Percentiles rank a stretch among this genome's conserved stretches.
Conservation (phyloP, 2,888 invertebrate genomes). For the Clusia tigrina region DNA sequence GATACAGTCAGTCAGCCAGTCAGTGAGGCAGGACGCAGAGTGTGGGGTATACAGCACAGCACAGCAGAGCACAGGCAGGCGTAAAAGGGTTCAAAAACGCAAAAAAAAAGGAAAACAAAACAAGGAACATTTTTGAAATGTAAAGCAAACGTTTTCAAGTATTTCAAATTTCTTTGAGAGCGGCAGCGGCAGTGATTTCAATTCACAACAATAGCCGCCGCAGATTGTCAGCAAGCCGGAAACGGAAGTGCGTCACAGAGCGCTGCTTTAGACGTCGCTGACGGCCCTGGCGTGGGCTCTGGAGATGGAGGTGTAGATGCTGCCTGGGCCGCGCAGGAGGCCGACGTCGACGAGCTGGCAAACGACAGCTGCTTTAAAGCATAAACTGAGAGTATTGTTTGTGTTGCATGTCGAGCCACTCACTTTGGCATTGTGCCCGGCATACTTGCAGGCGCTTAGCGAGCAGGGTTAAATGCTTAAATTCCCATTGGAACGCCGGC, state of each 20-base stretch:
- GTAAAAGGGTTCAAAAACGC: not conserved
- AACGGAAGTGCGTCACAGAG: conserved; percentile 5
- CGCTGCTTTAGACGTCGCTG: not conserved
- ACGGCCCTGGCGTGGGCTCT: too few species aligned
- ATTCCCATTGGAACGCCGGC: not conserved
- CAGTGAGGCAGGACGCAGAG: not conserved
- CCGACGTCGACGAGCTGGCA: not conserved
- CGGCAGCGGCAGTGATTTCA: not conserved
- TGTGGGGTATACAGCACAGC: not conserved
- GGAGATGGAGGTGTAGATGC: too few species aligned
- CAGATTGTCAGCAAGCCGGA: not conserved
- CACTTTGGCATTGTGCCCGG: not conserved
- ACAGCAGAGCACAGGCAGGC: not conserved
- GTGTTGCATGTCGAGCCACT: not conserved
- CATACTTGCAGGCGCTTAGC: not conserved
- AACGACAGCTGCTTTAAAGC: conserved; percentile 6
- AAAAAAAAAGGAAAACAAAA: not conserved
- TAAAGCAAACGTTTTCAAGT: not conserved
- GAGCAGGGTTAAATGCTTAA: not conserved
- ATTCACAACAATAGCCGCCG: conserved; percentile 2
- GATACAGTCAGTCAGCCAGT: not conserved
- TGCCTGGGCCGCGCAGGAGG: too few species aligned
- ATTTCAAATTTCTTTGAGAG: not conserved
- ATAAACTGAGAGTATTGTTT: not conserved
- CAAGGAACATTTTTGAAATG: not conserved